phyloP scores from a whole-genome alignment of 2,797 vertebrate species.

The Luscinia luscinia region DNA sequence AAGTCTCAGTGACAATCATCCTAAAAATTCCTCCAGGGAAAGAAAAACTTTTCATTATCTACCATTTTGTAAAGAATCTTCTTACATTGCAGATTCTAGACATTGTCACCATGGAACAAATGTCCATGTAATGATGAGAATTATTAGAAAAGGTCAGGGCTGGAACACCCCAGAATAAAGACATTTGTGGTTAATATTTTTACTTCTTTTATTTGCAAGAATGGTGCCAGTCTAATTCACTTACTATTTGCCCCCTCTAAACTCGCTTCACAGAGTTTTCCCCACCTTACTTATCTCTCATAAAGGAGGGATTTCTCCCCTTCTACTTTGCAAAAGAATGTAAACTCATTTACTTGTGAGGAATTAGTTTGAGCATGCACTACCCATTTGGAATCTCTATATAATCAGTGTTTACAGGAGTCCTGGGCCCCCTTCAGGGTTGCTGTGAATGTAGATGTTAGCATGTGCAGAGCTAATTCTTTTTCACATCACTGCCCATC shows the following conservation, averaged over 20 bases:
- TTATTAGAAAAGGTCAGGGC: background rate
- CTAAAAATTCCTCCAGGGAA: background rate
- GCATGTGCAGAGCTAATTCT: background rate
- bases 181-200: background rate
- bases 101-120: background rate
- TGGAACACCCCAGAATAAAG: background rate
- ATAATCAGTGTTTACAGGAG: background rate
- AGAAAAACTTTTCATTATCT: background rate
- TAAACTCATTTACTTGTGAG: background rate
- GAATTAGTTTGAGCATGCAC: background rate
- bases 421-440: background rate
- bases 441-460: background rate
- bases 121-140: background rate
- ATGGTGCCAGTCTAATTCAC: background rate
- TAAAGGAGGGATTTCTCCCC: background rate
- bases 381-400: background rate
- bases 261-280: background rate
- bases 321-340: background rate
- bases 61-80: background rate
- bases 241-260: background rate
- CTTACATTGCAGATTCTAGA: background rate
- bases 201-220: background rate
- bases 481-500: background rate
- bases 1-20: background rate
- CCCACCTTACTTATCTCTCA: background rate